Percentiles rank a stretch among this genome's conserved stretches.
Evolutionary conservation across 2,888 invertebrate species (phyloP).

Genomic region (Abrostola triplasia): DNA sequence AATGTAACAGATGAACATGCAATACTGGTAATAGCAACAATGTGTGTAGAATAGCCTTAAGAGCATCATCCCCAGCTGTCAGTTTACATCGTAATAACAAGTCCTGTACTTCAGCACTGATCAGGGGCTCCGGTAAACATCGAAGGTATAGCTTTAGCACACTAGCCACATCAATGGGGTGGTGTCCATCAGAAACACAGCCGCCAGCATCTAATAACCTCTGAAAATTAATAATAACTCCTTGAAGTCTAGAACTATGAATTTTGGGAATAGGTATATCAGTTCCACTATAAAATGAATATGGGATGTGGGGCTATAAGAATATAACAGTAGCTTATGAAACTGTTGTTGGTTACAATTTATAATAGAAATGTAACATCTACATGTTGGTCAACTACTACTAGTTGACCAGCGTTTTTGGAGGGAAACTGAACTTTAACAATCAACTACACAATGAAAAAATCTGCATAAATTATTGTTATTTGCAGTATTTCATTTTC

Average conservation of each 20-base stretch:
- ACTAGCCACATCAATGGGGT: slow-evolving; percentile 95
- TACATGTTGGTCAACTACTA: too few species aligned
- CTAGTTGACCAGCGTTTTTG: neutral
- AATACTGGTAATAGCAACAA: slow-evolving; percentile 92
- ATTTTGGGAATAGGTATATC: too few species aligned
- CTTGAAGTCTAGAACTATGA: neutral
- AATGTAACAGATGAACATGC: slow-evolving; percentile 93
- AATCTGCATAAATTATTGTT: too few species aligned
- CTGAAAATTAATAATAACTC: slow-evolving; percentile 70
- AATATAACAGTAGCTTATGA: too few species aligned
- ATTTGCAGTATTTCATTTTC: neutral
- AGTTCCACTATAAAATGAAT: too few species aligned
- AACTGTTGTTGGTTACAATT: too few species aligned
- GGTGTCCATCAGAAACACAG: slow-evolving; percentile 91
- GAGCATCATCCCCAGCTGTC: slow-evolving; percentile 86
- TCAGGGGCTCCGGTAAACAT: slow-evolving; percentile 94
- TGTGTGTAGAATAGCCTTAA: slow-evolving; percentile 91
- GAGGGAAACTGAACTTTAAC: neutral
- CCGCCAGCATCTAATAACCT: slow-evolving; percentile 91
- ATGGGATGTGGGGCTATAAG: too few species aligned
- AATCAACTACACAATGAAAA: neutral
- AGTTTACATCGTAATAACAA: slow-evolving; percentile 91
- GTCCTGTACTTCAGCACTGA: slow-evolving; percentile 93
- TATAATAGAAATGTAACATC: too few species aligned
- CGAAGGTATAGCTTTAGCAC: slow-evolving; percentile 95